Base-by-base conservation (phyloP, 2,888 invertebrate species). In the Watsonalla cultraria region DNA sequence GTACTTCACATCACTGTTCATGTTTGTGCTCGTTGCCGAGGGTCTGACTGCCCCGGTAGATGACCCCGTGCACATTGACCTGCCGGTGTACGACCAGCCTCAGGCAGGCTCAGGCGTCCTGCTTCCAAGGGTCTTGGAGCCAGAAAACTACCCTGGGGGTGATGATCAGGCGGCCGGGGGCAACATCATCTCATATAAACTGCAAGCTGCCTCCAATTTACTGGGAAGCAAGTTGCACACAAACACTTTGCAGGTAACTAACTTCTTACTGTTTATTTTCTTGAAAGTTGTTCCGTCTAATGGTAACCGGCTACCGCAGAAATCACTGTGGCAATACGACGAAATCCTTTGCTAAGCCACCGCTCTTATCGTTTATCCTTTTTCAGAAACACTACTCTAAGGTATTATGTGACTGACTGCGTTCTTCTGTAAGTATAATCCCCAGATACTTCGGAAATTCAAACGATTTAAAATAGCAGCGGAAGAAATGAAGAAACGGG, bases 21-120 rank as follows among this genome's bases (percentile, higher is more conserved):
- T 76, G 2, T 8, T 78, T 8, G 47, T 76, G 7, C 54, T 70
- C 35, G 47, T 70, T 39, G 66, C 61, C 4, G 70, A 68, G 7
- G 71, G 78, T 58, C 55, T 71, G 33, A 65, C 82, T 24, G 81
- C 79, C 0, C 90, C 92, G 13, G 64, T 66, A 2, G 88, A 89
- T 54, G 81, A 78, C 7, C 89, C 89, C 0, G 65, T 90, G 8
- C 75, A 78, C 4, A 77, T 90, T 4, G 90, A 90, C 50, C 62
- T 90, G 45, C 90, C 89, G 2, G 88, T 90, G 0, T 89, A 86
- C 64, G 76, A 87, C 56, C 72, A 76, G 51, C 80, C 86, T 0
- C 66, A 73, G 54, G 54, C 63, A 9, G 63, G 60, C 24, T 62
- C 79, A 1, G 67, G 70, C 34, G 56, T 65, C 2, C 56, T 59